phyloP scores from a whole-genome alignment of 2,797 vertebrate species.

The Scleropages formosus region DNA sequence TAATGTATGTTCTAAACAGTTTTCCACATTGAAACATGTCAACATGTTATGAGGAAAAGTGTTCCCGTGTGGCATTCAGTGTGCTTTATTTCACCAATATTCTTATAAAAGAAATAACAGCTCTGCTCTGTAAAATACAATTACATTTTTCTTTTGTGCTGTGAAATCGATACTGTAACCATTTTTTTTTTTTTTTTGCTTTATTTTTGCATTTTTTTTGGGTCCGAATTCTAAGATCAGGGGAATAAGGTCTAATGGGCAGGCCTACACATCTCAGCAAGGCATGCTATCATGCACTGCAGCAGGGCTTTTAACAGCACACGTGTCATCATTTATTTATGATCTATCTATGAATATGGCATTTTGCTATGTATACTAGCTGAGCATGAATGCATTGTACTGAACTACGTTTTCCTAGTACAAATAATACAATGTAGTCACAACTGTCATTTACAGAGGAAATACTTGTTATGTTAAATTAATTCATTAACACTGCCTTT shows the following conservation, averaged over 20 bases:
- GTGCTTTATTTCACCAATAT: slow-evolving; percentile 16
- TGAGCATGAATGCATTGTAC: not conserved
- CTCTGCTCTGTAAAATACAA: slow-evolving; percentile 1
- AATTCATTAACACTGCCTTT: too few relatives aligned
- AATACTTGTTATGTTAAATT: too few relatives aligned
- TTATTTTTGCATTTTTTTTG: not conserved
- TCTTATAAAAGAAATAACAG: not conserved
- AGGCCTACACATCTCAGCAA: not conserved
- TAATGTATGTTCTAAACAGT: slow-evolving; percentile 28
- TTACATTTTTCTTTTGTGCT: slow-evolving; percentile 12
- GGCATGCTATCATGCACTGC: not conserved
- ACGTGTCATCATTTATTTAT: not conserved
- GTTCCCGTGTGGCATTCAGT: not conserved
- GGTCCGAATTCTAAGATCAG: not conserved
- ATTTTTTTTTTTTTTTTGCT: not conserved
- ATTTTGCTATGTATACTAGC: too few relatives aligned
- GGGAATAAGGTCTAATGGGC: slow-evolving; percentile 15
- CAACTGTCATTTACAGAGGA: too few relatives aligned
- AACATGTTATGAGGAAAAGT: slow-evolving; percentile 22
- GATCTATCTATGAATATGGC: not conserved
- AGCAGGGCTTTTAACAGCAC: not conserved
- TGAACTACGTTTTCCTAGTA: too few relatives aligned
- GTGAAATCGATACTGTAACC: slow-evolving; percentile 6
- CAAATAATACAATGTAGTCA: too few relatives aligned
- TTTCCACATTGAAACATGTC: slow-evolving; percentile 19